phyloP scores from a whole-genome alignment of 2,888 invertebrate species.

The Heteropelma amictum region DNA sequence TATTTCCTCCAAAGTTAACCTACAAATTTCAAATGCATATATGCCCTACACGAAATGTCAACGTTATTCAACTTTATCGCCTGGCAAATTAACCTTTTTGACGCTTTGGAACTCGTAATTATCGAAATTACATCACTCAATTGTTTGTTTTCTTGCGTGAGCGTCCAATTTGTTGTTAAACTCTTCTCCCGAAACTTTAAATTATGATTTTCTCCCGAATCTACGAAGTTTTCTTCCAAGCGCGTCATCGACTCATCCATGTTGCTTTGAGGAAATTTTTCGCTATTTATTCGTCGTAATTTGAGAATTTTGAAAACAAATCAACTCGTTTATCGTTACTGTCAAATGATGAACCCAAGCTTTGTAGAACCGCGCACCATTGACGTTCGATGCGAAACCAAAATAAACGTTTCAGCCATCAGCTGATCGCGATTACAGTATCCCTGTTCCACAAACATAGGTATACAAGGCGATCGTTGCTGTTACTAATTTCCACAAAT shows the following conservation, averaged over 20 bases:
- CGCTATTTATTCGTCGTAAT: too few species aligned
- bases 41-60: background rate
- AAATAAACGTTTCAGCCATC: too few species aligned
- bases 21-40: conserved; percentile 57
- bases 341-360: too few species aligned
- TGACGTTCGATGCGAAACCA: too few species aligned
- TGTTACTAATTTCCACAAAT: too few species aligned
- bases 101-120: conserved; percentile 47
- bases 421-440: too few species aligned
- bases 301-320: too few species aligned
- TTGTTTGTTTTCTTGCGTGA: conserved; percentile 59
- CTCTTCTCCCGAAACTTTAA: conserved; percentile 8
- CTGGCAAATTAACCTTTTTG: conserved; percentile 61
- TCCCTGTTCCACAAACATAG: too few species aligned
- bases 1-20: conserved; percentile 72
- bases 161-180: conserved; percentile 42
- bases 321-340: too few species aligned
- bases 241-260: background rate
- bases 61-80: background rate
- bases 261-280: too few species aligned
- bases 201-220: background rate
- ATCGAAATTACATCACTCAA: conserved; percentile 65
- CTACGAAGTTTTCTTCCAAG: background rate
- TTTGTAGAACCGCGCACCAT: too few species aligned
- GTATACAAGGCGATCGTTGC: too few species aligned